A percentile compares a stretch with the other conserved stretches of the same genome.
phyloP scores from a whole-genome alignment of 2,113 vertebrate species.

The Brachyistius frenatus region DNA sequence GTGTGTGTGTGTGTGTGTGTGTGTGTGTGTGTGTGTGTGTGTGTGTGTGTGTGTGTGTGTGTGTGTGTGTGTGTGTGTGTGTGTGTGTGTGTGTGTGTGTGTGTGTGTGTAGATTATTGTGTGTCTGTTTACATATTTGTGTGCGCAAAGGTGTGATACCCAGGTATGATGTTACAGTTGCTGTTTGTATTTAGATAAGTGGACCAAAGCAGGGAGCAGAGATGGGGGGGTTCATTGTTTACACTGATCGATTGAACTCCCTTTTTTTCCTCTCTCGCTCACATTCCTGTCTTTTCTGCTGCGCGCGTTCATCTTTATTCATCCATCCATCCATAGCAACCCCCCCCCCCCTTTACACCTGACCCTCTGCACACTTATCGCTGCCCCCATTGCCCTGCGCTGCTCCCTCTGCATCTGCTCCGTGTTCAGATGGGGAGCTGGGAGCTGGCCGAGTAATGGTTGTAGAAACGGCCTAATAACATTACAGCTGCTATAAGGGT shows the following conservation, averaged over 20 bases:
- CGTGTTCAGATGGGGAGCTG: slow-evolving; percentile 22
- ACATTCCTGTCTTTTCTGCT: slow-evolving; percentile 29
- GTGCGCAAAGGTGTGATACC: slow-evolving; percentile 16
- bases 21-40: slow-evolving; percentile 47
- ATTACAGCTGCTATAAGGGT: slow-evolving; percentile 76
- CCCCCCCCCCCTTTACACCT: slow-evolving; percentile 51
- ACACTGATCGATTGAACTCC: slow-evolving; percentile 66
- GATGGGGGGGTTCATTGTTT: slow-evolving; percentile 68
- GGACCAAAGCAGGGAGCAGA: slow-evolving; percentile 30
- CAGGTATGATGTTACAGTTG: slow-evolving; percentile 55
- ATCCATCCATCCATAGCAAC: not conserved
- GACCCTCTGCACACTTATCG: slow-evolving; percentile 59
- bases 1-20: slow-evolving; percentile 45
- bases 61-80: slow-evolving; percentile 47
- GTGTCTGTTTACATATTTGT: slow-evolving; percentile 53
- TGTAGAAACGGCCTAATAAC: slow-evolving; percentile 78
- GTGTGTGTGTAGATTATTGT: slow-evolving; percentile 29
- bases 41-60: slow-evolving; percentile 47
- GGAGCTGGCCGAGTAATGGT: slow-evolving; percentile 70
- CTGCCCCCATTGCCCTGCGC: slow-evolving; percentile 41
- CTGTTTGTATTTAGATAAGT: slow-evolving; percentile 74
- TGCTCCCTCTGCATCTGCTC: slow-evolving; percentile 64
- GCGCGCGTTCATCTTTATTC: slow-evolving; percentile 26
- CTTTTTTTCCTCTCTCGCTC: slow-evolving; percentile 17
- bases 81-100: slow-evolving; percentile 45